phyloP scores from a whole-genome alignment of 2,888 invertebrate species.

The Lycophotia porphyrea region DNA sequence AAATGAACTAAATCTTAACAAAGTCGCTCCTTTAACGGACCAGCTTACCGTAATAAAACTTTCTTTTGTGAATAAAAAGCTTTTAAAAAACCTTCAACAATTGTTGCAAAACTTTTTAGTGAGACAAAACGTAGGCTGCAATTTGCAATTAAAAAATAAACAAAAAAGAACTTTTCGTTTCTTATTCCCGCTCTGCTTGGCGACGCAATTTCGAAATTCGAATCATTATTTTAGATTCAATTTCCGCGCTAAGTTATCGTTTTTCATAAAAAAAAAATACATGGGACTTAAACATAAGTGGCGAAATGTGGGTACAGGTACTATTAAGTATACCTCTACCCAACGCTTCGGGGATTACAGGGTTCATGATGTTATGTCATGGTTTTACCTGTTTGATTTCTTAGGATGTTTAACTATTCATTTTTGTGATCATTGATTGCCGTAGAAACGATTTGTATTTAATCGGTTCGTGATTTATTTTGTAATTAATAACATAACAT shows the following conservation, averaged over 20 bases:
- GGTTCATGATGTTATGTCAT: background rate
- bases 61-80: slow-evolving; percentile 60
- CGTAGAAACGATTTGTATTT: background rate
- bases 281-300: too few species aligned
- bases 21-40: slow-evolving; percentile 40
- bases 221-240: background rate
- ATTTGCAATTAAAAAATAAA: slow-evolving; percentile 21
- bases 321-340: too few species aligned
- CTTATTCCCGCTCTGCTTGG: slow-evolving; percentile 37
- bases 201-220: background rate
- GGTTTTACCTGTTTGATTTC: background rate
- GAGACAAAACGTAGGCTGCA: slow-evolving; percentile 25
- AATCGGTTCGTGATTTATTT: slow-evolving; percentile 7
- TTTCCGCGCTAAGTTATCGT: background rate
- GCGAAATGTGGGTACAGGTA: too few species aligned
- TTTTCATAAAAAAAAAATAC: background rate
- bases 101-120: slow-evolving; percentile 51
- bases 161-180: slow-evolving; percentile 34
- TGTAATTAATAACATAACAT: too few species aligned
- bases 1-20: slow-evolving; percentile 41
- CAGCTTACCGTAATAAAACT: slow-evolving; percentile 63
- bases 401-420: background rate
- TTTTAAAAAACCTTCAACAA: slow-evolving; percentile 45
- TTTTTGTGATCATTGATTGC: background rate
- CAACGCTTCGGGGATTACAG: too few species aligned